phyloP scores from a whole-genome alignment of 2,113 vertebrate genomes.

The Mystacornis crossleyi region DNA sequence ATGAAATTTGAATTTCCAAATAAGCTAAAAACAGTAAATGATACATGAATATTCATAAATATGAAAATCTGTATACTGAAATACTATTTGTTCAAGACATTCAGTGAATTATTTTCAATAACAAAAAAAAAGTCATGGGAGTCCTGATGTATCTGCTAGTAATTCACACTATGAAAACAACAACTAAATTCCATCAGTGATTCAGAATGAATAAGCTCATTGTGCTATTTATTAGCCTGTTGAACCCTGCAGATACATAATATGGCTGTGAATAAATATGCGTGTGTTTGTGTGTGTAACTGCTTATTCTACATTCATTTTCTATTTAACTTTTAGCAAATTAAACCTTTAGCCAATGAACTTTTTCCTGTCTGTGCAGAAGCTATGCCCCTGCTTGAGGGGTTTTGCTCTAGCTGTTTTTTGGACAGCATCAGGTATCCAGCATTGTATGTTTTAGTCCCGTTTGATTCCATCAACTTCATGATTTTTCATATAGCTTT shows the following conservation, averaged over 20 bases:
- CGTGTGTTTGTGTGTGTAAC: neutral
- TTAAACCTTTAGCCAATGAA: neutral
- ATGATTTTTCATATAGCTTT: neutral
- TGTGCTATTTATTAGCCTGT: neutral
- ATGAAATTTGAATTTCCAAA: neutral
- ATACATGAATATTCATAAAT: slow-evolving; percentile 12
- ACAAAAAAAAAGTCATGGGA: neutral
- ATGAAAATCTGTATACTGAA: neutral
- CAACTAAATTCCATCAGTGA: neutral
- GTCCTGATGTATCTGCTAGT: neutral
- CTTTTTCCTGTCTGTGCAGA: neutral
- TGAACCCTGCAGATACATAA: neutral
- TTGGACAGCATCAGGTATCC: neutral
- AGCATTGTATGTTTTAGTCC: neutral
- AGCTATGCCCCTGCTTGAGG: neutral
- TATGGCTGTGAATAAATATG: neutral
- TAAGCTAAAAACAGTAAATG: neutral
- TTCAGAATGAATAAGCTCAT: neutral
- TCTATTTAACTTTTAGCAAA: neutral
- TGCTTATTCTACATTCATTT: neutral
- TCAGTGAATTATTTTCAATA: neutral
- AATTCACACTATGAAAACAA: neutral
- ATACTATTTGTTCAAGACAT: neutral
- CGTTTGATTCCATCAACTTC: neutral
- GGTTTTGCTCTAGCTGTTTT: neutral